Conservation (phyloP, 2,113 vertebrate species). For the Rutilus rutilus region DNA sequence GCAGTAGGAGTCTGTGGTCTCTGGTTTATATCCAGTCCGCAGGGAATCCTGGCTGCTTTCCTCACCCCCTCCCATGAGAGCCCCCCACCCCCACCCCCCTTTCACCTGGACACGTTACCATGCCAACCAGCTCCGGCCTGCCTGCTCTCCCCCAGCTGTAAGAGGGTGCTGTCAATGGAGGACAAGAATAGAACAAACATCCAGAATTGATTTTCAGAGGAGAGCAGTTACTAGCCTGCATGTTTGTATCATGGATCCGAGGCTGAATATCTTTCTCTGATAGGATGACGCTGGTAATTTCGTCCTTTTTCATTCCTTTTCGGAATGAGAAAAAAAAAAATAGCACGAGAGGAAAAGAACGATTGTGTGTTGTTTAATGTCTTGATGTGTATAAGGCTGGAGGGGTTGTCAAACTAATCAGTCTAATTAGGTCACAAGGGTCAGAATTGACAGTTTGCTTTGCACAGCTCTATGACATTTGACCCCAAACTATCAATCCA, state of each 20-base stretch:
- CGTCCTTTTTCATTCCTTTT: not conserved
- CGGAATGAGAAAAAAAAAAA: not conserved
- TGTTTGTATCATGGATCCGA: slow-evolving; percentile 43
- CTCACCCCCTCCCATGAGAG: slow-evolving; percentile 53
- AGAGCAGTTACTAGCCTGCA: slow-evolving; percentile 64
- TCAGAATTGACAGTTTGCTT: slow-evolving; percentile 18
- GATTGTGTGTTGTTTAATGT: not conserved
- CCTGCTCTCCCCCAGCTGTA: slow-evolving; percentile 63
- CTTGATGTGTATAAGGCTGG: not conserved
- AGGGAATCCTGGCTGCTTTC: slow-evolving; percentile 50
- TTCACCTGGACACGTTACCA: slow-evolving; percentile 83
- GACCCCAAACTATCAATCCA: slow-evolving; percentile 29
- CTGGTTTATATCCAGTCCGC: slow-evolving; percentile 37
- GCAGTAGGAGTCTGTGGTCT: slow-evolving; percentile 13
- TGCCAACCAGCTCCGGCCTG: slow-evolving; percentile 78
- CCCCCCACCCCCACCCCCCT: slow-evolving; percentile 64
- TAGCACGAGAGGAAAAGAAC: not conserved
- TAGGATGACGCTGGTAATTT: not conserved
- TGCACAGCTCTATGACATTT: slow-evolving; percentile 12
- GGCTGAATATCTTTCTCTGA: slow-evolving; percentile 19
- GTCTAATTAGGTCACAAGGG: slow-evolving; percentile 17
- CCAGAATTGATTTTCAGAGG: slow-evolving; percentile 73
- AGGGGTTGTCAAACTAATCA: slow-evolving; percentile 30
- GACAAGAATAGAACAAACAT: slow-evolving; percentile 75
- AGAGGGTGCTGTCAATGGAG: slow-evolving; percentile 72